Evolutionary conservation across 2,888 invertebrate species (phyloP).

Genomic region (Drosophila testacea): DNA sequence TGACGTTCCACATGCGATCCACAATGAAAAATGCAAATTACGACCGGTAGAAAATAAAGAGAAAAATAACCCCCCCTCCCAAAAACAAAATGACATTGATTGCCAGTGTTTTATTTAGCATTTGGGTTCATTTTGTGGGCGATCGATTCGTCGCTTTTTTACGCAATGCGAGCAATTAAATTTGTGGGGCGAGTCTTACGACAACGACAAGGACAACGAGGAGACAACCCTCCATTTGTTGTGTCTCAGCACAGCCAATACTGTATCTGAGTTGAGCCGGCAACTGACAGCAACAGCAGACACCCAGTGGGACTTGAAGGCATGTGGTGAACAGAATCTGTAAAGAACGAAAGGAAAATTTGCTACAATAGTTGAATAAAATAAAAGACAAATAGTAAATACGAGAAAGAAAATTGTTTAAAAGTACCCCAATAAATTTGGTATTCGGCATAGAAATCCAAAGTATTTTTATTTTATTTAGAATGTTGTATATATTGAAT

Average conservation of each 20-base stretch:
- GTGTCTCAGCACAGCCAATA: conserved; percentile 5
- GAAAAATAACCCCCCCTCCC: too few relatives aligned
- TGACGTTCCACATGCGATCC: neutral
- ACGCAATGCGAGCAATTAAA: conserved; percentile 45
- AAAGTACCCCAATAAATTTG: too few relatives aligned
- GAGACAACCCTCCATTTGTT: conserved; percentile 1
- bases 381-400: too few relatives aligned
- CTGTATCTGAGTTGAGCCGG: neutral
- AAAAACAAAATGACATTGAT: conserved; percentile 51
- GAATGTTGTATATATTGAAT: too few relatives aligned
- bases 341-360: too few relatives aligned
- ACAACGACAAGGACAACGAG: neutral
- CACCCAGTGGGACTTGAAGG: too few relatives aligned
- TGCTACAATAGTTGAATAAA: too few relatives aligned
- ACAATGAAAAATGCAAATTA: conserved; percentile 11
- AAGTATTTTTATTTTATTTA: too few relatives aligned
- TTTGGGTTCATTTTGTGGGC: conserved; percentile 15
- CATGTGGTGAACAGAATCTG: too few relatives aligned
- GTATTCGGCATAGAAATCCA: too few relatives aligned
- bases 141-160: conserved; percentile 10
- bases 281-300: neutral
- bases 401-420: too few relatives aligned
- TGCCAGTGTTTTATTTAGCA: conserved; percentile 42
- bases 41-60: neutral
- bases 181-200: conserved; percentile 24